Evolutionary conservation across 2,888 invertebrate genomes (phyloP), one percentile per base, ranked within the genome.

Genomic region (Candidula unifasciata): DNA sequence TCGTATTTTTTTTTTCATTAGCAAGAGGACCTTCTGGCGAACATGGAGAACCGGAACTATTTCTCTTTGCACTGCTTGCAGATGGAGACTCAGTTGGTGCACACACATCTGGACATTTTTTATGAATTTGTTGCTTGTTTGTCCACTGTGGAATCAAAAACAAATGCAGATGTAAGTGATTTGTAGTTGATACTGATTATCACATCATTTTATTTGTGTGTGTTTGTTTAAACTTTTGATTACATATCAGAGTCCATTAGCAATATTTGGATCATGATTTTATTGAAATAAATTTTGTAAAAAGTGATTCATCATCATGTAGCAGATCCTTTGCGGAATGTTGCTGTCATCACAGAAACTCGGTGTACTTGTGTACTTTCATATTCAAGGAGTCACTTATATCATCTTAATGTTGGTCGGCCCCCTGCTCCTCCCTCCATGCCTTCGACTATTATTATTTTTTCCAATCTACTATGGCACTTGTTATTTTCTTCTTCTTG

Each of bases 11-110:
- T 6, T 44, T 44, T 44, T 13, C 44, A 44, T 44, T 44, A 93
- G 92, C 93, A 94, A 91, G 94, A 94, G 85, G 91, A 91, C 84
- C 92, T 93, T 85, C 93, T 94, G 81, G 91, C 92, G 21, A 93
- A 92, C 85, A 93, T 94, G 93, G 94, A 94, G 87, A 94, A 93
- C 87, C 88, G 94, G 30, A 94, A 93, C 87, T 93, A 92, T 86
- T 94, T 92, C 87, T 93, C 94, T 69, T 89, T 94, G 52, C 92
- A 94, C 88, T 94, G 94, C 86, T 89, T 94, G n/a, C 94, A 94
- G 83, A 93, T 93, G 93, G 94, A 94, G 89, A 94, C 94, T 5
- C 94, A 94, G 87, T 88, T 94, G 57, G 91, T 94, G 30, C 93
- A 94, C 87, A 92, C 93, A 10, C 93, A 94, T 84, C 89, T 94